Base-by-base conservation (phyloP, 2,113 vertebrate species). In the Halichoeres trimaculatus region DNA sequence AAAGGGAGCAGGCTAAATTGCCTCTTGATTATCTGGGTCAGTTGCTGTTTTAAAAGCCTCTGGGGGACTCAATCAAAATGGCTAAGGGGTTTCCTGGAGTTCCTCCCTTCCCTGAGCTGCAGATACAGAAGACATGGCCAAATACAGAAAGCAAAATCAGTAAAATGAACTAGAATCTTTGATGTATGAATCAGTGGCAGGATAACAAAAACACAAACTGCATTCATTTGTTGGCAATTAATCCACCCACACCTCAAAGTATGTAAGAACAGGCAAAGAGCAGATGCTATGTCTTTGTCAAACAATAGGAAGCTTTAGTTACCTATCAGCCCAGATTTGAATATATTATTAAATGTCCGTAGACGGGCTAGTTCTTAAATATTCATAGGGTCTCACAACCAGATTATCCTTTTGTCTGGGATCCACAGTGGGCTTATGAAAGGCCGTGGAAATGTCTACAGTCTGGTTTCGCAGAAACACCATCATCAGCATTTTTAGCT, bases 401-500 rank as follows among this genome's bases (percentile, higher is more conserved):
- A 76, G 75, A 84, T 82, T 60, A 76, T 78, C 72, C 80, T 74
- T 85, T 81, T 89, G 85, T 87, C 64, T 87, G 78, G 22, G 40
- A 82, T 67, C 54, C 36, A 52, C 4, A 23, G 56, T 16, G 16
- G 74, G 77, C 59, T 71, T 88, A 72, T 76, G 70, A 64, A 54
- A 0, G 30, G 40, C 1, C 69, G 78, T 85, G 77, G 77, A 88
- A 88, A 88, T 86, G 79, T 80, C 70, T 74, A 69, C 54, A 47
- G 61, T 58, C 71, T 82, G 82, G 59, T 71, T 74, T 70, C 38
- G 68, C 36, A 63, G 59, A 86, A 89, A 85, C 58, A 61, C 61
- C 57, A 60, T 59, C 82, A 78, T 91, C 90, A 89, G 90, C 87
- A 70, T 70, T 83, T 90, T 85, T 43, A 70, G 53, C 75, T 68